phyloP scores from a whole-genome alignment of 2,888 invertebrate genomes.

The Galeopsomyia nigrocyanea region DNA sequence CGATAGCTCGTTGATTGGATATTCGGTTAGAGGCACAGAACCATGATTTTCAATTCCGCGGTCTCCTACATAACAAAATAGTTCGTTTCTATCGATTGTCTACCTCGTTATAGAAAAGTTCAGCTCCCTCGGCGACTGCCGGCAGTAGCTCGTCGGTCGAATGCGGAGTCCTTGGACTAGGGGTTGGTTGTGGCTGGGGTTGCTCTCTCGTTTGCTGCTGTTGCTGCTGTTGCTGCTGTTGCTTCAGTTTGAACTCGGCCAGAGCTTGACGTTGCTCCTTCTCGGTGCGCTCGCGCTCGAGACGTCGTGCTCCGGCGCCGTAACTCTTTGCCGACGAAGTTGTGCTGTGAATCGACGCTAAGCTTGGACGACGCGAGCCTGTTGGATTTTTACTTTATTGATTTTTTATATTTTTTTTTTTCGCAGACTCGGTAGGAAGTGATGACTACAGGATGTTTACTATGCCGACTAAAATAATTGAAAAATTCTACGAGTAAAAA shows the following conservation, averaged over 20 bases:
- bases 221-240: constrained; percentile 75
- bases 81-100: background rate
- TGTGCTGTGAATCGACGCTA: constrained; percentile 88
- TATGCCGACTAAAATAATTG: too few relatives aligned
- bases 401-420: too few relatives aligned
- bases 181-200: constrained; percentile 73
- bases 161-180: constrained; percentile 85
- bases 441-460: too few relatives aligned
- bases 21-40: too few relatives aligned
- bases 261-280: constrained; percentile 84
- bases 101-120: constrained; percentile 71
- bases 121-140: constrained; percentile 84
- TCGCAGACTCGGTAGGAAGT: too few relatives aligned
- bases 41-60: too few relatives aligned
- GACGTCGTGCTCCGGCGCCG: constrained; percentile 83
- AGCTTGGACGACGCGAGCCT: constrained; percentile 91
- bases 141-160: constrained; percentile 88
- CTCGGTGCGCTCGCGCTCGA: constrained; percentile 85
- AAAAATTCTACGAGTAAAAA: too few relatives aligned
- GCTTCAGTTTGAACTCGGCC: constrained; percentile 80
- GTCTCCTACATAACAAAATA: too few relatives aligned
- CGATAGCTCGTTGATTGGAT: too few relatives aligned
- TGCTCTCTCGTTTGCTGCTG: constrained; percentile 74
- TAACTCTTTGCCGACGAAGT: constrained; percentile 87
- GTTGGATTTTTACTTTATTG: background rate